phyloP scores from a whole-genome alignment of 2,113 vertebrate genomes.

The Ceratotherium simum region DNA sequence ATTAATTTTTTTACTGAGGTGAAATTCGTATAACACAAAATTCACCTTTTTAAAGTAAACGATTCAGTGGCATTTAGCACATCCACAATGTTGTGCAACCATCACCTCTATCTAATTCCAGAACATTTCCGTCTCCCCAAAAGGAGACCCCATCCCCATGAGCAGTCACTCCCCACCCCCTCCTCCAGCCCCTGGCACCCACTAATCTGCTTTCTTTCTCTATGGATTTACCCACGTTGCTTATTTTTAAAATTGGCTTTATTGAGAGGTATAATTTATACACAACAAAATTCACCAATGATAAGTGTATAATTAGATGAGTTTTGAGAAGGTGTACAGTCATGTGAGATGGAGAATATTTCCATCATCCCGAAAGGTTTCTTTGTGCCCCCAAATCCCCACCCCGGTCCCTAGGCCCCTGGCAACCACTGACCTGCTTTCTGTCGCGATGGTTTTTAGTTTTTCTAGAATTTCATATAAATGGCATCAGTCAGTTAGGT shows the following conservation, averaged over 20 bases:
- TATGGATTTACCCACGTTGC: neutral
- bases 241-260: neutral
- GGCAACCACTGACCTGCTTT: neutral
- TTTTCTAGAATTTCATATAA: neutral
- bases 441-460: neutral
- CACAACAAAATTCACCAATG: neutral
- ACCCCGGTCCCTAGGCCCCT: no score
- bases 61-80: neutral
- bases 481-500: fast-evolving
- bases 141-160: neutral
- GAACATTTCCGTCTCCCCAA: neutral
- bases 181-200: neutral
- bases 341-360: neutral
- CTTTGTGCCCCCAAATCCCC: neutral
- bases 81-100: neutral
- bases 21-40: neutral
- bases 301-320: neutral
- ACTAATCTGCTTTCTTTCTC: neutral
- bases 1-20: neutral
- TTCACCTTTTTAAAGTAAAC: neutral
- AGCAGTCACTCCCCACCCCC: neutral
- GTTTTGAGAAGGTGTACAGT: neutral
- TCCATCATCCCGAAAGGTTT: neutral
- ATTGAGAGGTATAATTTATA: neutral
- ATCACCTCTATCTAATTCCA: neutral